phyloP scores from a whole-genome alignment of 2,113 vertebrate genomes.

The Pterocles orientalis region DNA sequence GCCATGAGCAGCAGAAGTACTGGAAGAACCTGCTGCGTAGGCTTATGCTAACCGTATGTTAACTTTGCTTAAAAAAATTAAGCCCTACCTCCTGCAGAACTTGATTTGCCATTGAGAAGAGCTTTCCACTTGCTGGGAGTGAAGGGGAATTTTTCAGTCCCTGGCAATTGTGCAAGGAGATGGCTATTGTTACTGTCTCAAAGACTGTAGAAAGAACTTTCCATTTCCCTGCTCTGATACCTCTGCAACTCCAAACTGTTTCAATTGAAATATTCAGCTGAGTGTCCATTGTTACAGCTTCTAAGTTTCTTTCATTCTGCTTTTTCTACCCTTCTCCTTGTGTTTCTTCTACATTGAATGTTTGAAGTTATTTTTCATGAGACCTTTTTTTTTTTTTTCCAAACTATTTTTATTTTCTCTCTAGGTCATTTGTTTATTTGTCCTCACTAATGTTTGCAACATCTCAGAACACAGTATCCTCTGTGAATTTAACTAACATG shows the following conservation, averaged over 20 bases:
- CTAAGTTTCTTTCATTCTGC: slow-evolving; percentile 13
- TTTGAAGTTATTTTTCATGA: slow-evolving; percentile 6
- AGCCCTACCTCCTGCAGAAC: slow-evolving; percentile 63
- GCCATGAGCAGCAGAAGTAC: slow-evolving; percentile 34
- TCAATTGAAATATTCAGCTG: slow-evolving; percentile 9
- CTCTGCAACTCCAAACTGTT: slow-evolving; percentile 32
- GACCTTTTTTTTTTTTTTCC: background rate
- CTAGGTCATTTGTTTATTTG: slow-evolving; percentile 48
- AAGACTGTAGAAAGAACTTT: slow-evolving; percentile 42
- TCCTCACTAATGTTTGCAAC: slow-evolving; percentile 68
- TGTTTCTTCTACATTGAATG: background rate
- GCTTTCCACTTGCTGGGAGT: slow-evolving; percentile 52
- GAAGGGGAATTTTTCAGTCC: slow-evolving; percentile 51
- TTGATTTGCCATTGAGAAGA: slow-evolving; percentile 63
- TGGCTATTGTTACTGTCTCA: slow-evolving; percentile 52
- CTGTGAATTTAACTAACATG: slow-evolving; percentile 72
- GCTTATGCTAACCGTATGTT: slow-evolving; percentile 71
- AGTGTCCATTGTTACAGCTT: slow-evolving; percentile 11
- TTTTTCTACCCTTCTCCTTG: background rate
- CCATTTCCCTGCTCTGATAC: slow-evolving; percentile 48
- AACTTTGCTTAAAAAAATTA: slow-evolving; percentile 67
- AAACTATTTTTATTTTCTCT: slow-evolving; percentile 27
- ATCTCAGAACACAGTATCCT: slow-evolving; percentile 37
- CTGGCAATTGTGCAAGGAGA: slow-evolving; percentile 28
- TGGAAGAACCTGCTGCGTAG: slow-evolving; percentile 70